Conservation (phyloP, 2,113 vertebrate species). For the Drymodes brunneopygia region DNA sequence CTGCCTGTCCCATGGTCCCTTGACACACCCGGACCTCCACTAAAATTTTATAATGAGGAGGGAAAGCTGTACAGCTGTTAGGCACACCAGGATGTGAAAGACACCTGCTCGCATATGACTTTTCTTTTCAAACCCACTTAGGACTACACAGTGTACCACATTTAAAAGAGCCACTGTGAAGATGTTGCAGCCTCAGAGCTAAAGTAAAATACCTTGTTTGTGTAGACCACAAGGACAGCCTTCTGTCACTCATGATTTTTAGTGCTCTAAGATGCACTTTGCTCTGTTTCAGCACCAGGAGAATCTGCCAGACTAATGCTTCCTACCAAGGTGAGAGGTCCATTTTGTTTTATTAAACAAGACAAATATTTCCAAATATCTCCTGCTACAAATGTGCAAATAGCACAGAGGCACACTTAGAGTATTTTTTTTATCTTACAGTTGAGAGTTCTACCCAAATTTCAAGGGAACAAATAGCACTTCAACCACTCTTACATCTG, state of each 20-base stretch:
- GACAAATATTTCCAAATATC: neutral
- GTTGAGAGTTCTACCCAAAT: neutral
- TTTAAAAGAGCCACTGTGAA: neutral
- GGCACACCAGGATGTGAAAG: neutral
- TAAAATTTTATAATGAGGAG: neutral
- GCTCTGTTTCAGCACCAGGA: neutral
- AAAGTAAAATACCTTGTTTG: neutral
- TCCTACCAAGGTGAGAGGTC: neutral
- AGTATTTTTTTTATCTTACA: neutral
- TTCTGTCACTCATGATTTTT: neutral
- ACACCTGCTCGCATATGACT: fast-evolving
- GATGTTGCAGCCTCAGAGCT: neutral
- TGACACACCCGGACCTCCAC: neutral
- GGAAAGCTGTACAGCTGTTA: neutral
- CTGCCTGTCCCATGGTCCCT: neutral
- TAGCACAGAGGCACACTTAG: neutral
- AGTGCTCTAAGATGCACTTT: neutral
- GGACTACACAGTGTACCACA: fast-evolving
- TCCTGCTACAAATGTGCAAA: neutral
- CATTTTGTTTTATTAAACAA: neutral
- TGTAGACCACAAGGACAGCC: neutral
- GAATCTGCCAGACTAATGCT: neutral
- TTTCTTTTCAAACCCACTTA: neutral
- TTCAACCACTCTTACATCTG: neutral
- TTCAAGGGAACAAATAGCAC: neutral